These are phyloP conservation scores for Caenorhabditis briggsae DNA, from an alignment of 1,140 invertebrate genomes.

Conservation along the genomic window DNA sequence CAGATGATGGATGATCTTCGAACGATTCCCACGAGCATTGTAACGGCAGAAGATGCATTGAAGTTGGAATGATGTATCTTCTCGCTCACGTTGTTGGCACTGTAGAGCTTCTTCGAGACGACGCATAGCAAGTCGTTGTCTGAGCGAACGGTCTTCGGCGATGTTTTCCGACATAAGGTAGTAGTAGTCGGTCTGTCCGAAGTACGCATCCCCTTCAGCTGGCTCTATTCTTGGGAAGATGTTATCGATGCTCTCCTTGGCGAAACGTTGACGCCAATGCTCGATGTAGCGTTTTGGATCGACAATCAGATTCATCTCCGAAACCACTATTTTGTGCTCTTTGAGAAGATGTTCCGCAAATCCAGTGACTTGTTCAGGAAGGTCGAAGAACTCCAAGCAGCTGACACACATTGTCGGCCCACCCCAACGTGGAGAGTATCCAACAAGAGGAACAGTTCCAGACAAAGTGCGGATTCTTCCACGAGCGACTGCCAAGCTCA, in stretches of 20 bases:
- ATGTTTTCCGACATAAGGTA: constrained; percentile 71
- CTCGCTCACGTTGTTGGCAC: constrained; percentile 72
- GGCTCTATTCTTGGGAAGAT: constrained; percentile 76
- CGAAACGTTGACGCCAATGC: constrained; percentile 76
- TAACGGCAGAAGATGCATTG: constrained; percentile 78
- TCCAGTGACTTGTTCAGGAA: constrained; percentile 73
- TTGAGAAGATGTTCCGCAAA: constrained; percentile 65
- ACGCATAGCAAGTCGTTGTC: constrained; percentile 77
- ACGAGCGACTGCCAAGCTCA: constrained; percentile 72
- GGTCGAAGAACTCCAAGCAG: constrained; percentile 76
- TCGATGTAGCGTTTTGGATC: constrained; percentile 77
- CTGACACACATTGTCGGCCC: constrained; percentile 77
- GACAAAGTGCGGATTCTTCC: constrained; percentile 76
- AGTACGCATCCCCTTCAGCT: constrained; percentile 65
- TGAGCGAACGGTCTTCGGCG: constrained; percentile 69
- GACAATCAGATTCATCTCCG: constrained; percentile 77
- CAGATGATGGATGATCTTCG: constrained; percentile 77
- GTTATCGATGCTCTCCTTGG: constrained; percentile 72
- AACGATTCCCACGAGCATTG: constrained; percentile 74
- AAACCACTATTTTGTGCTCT: constrained; percentile 73
- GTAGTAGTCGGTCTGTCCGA: constrained; percentile 74
- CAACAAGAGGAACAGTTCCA: constrained; percentile 76
- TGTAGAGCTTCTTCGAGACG: constrained; percentile 76
- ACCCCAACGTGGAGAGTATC: constrained; percentile 77
- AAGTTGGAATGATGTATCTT: constrained; percentile 73